Evolutionary conservation across 2,888 invertebrate species (phyloP), one percentile per base, ranked within the genome.

Genomic region (Automeris io): DNA sequence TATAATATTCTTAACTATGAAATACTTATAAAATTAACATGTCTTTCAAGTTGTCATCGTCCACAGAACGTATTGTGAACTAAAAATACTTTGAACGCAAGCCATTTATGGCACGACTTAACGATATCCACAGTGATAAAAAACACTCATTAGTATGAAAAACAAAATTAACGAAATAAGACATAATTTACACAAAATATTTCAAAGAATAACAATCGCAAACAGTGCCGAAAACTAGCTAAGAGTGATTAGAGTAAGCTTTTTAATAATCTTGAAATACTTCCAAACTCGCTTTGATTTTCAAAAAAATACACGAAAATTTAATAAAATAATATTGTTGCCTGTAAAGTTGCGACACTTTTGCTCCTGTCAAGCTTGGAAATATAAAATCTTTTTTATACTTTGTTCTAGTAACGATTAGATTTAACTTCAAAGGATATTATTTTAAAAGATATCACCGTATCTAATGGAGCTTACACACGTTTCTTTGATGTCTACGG

Each of bases 21-120:
- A 79, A 81, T 83, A 80, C 77, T 80, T 83, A 83, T 74, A 70
- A 80, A 83, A 77, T 69, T 71, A 82, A 78, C 77, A 82, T 86
- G 85, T 86, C 85, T 85, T 85, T 86, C 77, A 69, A 75, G 59
- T 69, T 69, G 66, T 73, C 61, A 62, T 70, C 58, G 67, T 67
- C 65, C 61, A 66, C 68, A 66, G 52, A 55, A 39, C 44, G 57
- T 45, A 55, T 49, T 50, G n/a, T n/a, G n/a, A 50, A 61, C 42
- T 31, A 21, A n/a, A 29, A 32, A 47, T 40, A 37, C 40, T 47
- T 40, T 33, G 42, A 49, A 56, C 43, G 50, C 48, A 53, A 53
- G 69, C 69, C 72, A 63, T 61, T 43, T 65, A 75, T 74, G 79
- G 72, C 77, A 76, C 71, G 53, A 63, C 49, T 49, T 48, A 49